These are phyloP conservation scores for Leuctra nigra DNA, from an alignment of 2,888 invertebrate species.

Conservation along the genomic window DNA sequence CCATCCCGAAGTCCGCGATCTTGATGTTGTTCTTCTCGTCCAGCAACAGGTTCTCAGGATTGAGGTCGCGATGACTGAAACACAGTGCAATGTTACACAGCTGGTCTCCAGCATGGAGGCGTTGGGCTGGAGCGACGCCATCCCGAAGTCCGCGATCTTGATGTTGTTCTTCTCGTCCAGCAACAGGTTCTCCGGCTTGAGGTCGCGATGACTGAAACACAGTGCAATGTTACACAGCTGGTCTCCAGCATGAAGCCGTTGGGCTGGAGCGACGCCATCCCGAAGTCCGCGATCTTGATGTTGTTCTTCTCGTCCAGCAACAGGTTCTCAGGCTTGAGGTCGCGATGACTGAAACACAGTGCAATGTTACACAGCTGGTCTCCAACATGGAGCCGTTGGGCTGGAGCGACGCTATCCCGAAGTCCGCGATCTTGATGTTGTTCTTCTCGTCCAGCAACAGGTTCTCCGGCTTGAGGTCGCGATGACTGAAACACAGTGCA, in stretches of 20 bases:
- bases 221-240: conserved; percentile 98
- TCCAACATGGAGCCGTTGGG: conserved; percentile 97
- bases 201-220: conserved; percentile 84
- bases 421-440: conserved; percentile 99
- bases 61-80: conserved; percentile 97
- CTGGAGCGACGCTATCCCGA: conserved; percentile 99
- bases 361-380: conserved; percentile 98
- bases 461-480: conserved; percentile 81
- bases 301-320: conserved; percentile 84
- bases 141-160: conserved; percentile 98
- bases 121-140: conserved; percentile 98
- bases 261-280: conserved; percentile 98
- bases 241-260: conserved; percentile 98
- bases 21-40: conserved; percentile 98
- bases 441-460: conserved; percentile 72
- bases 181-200: conserved; percentile 60
- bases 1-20: conserved; percentile 99
- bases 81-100: conserved; percentile 98
- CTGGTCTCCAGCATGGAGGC: conserved; percentile 98
- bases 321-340: conserved; percentile 68
- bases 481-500: conserved; percentile 84
- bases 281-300: conserved; percentile 99
- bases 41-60: conserved; percentile 49
- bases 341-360: conserved; percentile 98
- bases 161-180: conserved; percentile 94